phyloP scores from a whole-genome alignment of 1,140 invertebrate genomes.

The Ericerus pela region DNA sequence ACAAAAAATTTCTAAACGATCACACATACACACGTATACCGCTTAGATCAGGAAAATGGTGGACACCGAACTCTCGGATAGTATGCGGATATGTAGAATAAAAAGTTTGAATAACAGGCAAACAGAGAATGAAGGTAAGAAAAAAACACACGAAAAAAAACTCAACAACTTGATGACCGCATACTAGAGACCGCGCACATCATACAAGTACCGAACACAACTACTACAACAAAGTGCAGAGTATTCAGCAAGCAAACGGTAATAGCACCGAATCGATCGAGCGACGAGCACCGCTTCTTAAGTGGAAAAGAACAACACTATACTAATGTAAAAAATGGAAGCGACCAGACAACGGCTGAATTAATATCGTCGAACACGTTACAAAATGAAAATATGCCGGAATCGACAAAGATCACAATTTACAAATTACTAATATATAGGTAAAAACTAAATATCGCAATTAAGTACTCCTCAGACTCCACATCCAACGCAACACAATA shows the following conservation, averaged over 20 bases:
- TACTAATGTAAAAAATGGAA: too few species aligned
- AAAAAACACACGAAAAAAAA: background rate
- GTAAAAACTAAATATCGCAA: too few species aligned
- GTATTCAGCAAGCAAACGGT: slow-evolving; percentile 6
- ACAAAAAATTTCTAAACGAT: background rate
- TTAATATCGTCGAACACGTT: too few species aligned
- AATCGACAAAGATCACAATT: too few species aligned
- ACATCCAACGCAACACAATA: too few species aligned
- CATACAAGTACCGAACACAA: slow-evolving; percentile 10
- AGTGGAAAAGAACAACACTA: too few species aligned
- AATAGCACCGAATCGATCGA: background rate
- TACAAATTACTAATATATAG: too few species aligned
- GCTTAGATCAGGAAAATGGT: slow-evolving; percentile 2
- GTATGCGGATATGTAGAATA: background rate
- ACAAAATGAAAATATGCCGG: too few species aligned
- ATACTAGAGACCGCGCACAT: slow-evolving; percentile 7
- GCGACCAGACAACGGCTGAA: too few species aligned
- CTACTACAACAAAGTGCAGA: slow-evolving; percentile 4
- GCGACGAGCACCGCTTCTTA: slow-evolving; percentile 4
- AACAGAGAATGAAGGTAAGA: background rate
- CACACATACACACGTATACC: background rate
- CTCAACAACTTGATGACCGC: slow-evolving; percentile 1
- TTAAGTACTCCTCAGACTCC: too few species aligned
- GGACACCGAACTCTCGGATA: slow-evolving; percentile 4
- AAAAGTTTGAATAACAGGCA: background rate